A percentile compares a stretch with the other conserved stretches of the same genome.
These are phyloP conservation scores for Tetramorium parvispinum DNA, from an alignment of 1,140 invertebrate genomes.

Conservation along the genomic window DNA sequence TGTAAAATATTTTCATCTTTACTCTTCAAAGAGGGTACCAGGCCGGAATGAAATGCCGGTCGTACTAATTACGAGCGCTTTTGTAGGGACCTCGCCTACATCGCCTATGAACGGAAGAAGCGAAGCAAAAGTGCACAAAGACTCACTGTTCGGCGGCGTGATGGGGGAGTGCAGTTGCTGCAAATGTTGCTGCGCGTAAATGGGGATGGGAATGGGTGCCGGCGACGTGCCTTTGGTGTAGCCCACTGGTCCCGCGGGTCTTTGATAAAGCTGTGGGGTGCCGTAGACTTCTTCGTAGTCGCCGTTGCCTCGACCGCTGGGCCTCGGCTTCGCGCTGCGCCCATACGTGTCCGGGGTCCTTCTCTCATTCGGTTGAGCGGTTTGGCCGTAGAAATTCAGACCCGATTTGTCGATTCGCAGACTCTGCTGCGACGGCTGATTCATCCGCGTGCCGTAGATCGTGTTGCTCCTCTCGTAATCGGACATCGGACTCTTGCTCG, in stretches of 20 bases:
- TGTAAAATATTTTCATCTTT: conserved; percentile 23
- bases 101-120: not conserved
- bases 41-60: not conserved
- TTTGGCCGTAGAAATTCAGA: conserved; percentile 79
- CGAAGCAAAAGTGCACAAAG: conserved; percentile 1
- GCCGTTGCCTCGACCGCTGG: conserved; percentile 79
- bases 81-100: no score
- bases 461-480: conserved; percentile 77
- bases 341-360: conserved; percentile 94
- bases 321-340: conserved; percentile 86
- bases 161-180: conserved; percentile 68
- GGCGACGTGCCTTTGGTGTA: conserved; percentile 81
- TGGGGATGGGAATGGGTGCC: conserved; percentile 77
- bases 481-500: conserved; percentile 76
- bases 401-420: conserved; percentile 82
- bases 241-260: conserved; percentile 85
- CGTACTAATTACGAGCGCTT: conserved; percentile 30
- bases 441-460: conserved; percentile 79
- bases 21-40: not conserved
- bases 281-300: conserved; percentile 94
- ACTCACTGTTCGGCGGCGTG: conserved; percentile 65
- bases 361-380: conserved; percentile 86
- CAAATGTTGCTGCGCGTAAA: conserved; percentile 75
- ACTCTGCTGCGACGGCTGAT: conserved; percentile 75
- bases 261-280: conserved; percentile 84